These are phyloP conservation scores for Epinephelus moara DNA, from an alignment of 2,113 vertebrate genomes.

Conservation along the genomic window DNA sequence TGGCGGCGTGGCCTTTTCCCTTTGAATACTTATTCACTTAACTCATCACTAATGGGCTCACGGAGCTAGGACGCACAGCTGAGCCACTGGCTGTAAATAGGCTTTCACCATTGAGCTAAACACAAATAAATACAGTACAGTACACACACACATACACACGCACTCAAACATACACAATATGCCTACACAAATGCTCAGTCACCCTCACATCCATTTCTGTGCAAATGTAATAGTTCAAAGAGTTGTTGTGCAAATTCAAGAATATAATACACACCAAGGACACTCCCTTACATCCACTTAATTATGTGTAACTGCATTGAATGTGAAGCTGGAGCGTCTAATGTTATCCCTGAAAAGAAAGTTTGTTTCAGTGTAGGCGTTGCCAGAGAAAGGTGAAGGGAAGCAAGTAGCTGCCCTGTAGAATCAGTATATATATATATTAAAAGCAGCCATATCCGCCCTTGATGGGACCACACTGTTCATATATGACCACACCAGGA, in stretches of 20 bases:
- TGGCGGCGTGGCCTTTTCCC: slow-evolving; percentile 46
- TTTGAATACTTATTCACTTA: slow-evolving; percentile 63
- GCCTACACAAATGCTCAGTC: slow-evolving; percentile 23
- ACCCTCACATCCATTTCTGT: slow-evolving; percentile 54
- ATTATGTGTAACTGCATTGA: slow-evolving; percentile 14
- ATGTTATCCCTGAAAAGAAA: slow-evolving; percentile 50
- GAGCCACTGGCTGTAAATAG: slow-evolving; percentile 49
- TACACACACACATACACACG: slow-evolving; percentile 5
- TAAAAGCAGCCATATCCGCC: slow-evolving; percentile 44
- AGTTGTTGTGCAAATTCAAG: slow-evolving; percentile 71
- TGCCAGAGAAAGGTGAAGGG: slow-evolving; percentile 47
- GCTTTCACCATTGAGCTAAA: slow-evolving; percentile 32
- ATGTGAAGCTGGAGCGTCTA: slow-evolving; percentile 1
- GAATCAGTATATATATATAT: slow-evolving; percentile 46
- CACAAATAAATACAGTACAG: slow-evolving; percentile 56
- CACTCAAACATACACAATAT: slow-evolving; percentile 4
- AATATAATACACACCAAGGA: slow-evolving; percentile 40
- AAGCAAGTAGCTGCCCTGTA: slow-evolving; percentile 67
- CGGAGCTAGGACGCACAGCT: slow-evolving; percentile 42
- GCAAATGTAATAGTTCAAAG: slow-evolving; percentile 67
- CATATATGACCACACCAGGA: slow-evolving; percentile 23
- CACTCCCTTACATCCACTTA: slow-evolving; percentile 27
- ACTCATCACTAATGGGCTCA: slow-evolving; percentile 61
- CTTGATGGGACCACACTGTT: slow-evolving; percentile 26
- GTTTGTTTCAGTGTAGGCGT: slow-evolving; percentile 24